A percentile compares a stretch with the other conserved stretches of the same genome.
Conservation (phyloP, 2,797 vertebrate genomes). For the Cygnus olor region DNA sequence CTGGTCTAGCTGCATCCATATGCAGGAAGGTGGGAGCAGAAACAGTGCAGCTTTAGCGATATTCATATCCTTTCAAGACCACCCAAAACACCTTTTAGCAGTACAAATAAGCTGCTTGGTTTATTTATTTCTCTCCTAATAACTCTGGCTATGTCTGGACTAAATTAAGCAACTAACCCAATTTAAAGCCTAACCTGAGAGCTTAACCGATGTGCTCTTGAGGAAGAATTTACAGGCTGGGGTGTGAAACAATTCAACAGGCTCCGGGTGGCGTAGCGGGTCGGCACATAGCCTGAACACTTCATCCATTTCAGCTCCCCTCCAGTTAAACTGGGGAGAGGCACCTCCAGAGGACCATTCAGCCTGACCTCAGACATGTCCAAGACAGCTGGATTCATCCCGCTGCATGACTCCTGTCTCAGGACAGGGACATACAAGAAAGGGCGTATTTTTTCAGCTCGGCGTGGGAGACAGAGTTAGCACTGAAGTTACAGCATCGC, state of each 20-base stretch:
- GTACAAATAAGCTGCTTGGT: constrained; percentile 10
- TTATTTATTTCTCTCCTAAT: constrained; percentile 66
- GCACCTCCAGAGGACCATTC: neutral
- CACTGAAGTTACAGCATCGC: neutral
- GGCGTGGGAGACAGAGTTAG: neutral
- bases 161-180: constrained; percentile 29
- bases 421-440: neutral
- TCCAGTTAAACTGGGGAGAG: neutral
- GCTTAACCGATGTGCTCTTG: neutral
- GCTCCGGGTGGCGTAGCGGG: neutral
- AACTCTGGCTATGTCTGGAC: constrained; percentile 45
- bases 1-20: constrained; percentile 4
- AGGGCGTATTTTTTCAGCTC: neutral
- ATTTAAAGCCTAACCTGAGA: neutral
- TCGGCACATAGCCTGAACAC: neutral
- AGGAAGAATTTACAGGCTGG: neutral
- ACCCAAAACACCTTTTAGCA: constrained; percentile 35
- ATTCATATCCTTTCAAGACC: neutral
- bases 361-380: neutral
- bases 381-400: neutral
- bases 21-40: constrained; percentile 17
- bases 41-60: neutral
- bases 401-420: neutral
- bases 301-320: neutral
- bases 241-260: neutral